phyloP scores from a whole-genome alignment of 2,888 invertebrate genomes.

The Acanthopleura granulata region DNA sequence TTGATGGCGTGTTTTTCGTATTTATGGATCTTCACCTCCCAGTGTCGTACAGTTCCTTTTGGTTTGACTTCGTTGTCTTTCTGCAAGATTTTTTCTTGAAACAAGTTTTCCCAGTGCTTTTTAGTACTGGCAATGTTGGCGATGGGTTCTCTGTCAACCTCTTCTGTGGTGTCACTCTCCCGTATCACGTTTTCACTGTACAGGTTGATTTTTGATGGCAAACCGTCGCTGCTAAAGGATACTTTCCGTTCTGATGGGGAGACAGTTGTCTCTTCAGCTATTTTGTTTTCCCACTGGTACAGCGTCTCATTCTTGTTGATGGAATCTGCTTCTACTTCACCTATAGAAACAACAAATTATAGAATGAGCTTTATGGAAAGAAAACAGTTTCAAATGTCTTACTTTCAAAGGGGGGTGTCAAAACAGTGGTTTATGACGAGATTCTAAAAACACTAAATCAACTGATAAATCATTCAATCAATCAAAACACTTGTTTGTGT shows the following conservation, averaged over 20 bases:
- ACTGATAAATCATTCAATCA: too few species aligned
- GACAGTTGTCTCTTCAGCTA: conserved; percentile 5
- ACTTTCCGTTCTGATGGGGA: conserved; percentile 5
- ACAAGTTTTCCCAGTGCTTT: conserved; percentile 51
- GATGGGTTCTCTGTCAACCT: conserved; percentile 58
- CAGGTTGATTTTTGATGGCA: conserved; percentile 39
- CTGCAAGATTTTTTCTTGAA: background rate
- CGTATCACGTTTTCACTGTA: conserved; percentile 58
- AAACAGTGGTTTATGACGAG: too few species aligned
- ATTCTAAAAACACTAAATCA: too few species aligned
- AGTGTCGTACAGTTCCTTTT: conserved; percentile 38
- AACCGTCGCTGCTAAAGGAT: background rate
- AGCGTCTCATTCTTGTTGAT: conserved; percentile 7
- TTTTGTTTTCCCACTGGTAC: conserved; percentile 16
- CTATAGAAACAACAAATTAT: background rate
- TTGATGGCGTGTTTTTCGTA: conserved; percentile 25
- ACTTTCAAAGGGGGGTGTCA: too few species aligned
- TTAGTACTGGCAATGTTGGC: conserved; percentile 51
- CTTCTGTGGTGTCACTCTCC: conserved; percentile 50
- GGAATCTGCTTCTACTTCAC: conserved; percentile 14
- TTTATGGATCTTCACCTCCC: conserved; percentile 51
- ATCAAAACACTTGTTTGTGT: too few species aligned
- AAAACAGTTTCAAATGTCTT: too few species aligned
- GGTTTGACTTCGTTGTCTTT: background rate
- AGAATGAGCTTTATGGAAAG: too few species aligned